A percentile compares a stretch with the other conserved stretches of the same genome.
These are phyloP conservation scores for Carabus problematicus DNA, from an alignment of 2,888 invertebrate species.

Conservation along the genomic window DNA sequence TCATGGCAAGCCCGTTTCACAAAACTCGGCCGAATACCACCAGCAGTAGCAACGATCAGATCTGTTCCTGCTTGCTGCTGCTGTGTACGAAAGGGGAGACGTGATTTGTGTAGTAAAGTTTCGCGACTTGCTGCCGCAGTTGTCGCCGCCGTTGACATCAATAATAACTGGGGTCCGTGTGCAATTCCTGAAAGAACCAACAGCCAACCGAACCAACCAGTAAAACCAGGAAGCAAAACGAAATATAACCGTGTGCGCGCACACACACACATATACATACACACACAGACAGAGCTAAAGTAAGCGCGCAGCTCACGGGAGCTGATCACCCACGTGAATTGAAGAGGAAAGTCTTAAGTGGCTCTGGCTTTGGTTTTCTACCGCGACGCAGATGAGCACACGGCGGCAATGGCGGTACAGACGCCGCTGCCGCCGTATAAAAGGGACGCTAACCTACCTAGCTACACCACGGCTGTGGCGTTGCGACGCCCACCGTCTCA, in stretches of 20 bases:
- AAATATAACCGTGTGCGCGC: no score
- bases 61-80: conserved; percentile 5
- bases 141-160: conserved; percentile 40
- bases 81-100: conserved; percentile 41
- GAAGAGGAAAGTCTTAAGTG: conserved; percentile 54
- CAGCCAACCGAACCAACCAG: no score
- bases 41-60: conserved; percentile 5
- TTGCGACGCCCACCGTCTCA: no score
- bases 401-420: no score
- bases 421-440: not conserved
- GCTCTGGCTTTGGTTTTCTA: conserved; percentile 54
- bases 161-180: conserved; percentile 34
- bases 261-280: no score
- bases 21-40: not conserved
- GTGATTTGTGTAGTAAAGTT: conserved; percentile 50
- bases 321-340: conserved; percentile 52
- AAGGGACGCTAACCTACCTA: conserved; percentile 10
- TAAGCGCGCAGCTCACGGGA: not conserved
- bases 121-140: conserved; percentile 39
- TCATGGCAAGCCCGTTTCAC: conserved; percentile 6
- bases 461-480: no score
- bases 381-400: conserved; percentile 51
- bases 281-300: no score
- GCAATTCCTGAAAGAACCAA: conserved; percentile 12
- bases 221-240: no score